Conservation (phyloP, 2,888 invertebrate species). For the Habrosyne pyritoides region DNA sequence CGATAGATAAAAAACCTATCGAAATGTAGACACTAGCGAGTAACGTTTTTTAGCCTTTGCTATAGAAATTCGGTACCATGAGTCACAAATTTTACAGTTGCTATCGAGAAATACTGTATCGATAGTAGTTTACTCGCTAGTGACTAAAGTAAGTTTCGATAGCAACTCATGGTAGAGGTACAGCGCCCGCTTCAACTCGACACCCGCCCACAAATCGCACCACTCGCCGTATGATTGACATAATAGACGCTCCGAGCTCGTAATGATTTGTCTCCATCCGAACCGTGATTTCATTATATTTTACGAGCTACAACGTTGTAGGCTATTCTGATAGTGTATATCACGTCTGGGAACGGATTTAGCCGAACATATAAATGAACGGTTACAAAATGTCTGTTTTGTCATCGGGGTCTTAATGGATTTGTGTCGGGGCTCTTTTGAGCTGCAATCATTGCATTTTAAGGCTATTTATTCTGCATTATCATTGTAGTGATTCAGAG, state of each 20-base stretch:
- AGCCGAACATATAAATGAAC: background rate
- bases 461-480: background rate
- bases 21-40: no score
- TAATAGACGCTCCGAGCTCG: slow-evolving; percentile 20
- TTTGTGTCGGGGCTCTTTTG: background rate
- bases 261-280: slow-evolving; percentile 12
- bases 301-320: slow-evolving; percentile 14
- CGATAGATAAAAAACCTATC: no score
- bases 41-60: no score
- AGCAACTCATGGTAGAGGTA: no score
- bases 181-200: slow-evolving; percentile 7
- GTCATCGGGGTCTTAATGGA: background rate
- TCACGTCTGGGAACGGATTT: slow-evolving; percentile 1
- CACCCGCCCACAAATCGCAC: slow-evolving; percentile 17
- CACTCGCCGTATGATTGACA: slow-evolving; percentile 22
- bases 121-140: no score
- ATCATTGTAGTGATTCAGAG: background rate
- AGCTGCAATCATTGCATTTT: background rate
- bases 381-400: background rate
- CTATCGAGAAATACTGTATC: no score
- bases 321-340: background rate
- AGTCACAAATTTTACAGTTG: no score
- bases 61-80: no score
- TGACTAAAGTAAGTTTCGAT: no score
- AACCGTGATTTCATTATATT: slow-evolving; percentile 10